A percentile compares a stretch with the other conserved stretches of the same genome.
Conservation (phyloP, 2,113 vertebrate species). For the Chitala chitala region DNA sequence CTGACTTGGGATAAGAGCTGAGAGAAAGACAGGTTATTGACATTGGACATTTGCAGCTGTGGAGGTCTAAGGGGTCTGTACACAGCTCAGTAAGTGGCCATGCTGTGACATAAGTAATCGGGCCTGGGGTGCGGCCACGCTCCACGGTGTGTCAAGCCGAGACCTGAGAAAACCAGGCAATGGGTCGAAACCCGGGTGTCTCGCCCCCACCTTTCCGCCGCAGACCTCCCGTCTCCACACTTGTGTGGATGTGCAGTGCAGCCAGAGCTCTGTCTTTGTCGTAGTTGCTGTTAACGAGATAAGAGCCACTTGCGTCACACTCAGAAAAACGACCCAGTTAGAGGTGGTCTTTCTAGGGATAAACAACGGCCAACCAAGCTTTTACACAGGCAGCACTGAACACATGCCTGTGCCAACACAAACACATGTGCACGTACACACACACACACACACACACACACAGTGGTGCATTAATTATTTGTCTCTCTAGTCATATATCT, state of each 20-base stretch:
- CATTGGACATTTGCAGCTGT: too few relatives aligned
- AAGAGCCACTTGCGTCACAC: background rate
- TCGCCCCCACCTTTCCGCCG: background rate
- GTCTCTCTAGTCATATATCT: too few relatives aligned
- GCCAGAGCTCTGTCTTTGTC: background rate
- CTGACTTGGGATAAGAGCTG: too few relatives aligned
- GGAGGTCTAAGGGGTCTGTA: too few relatives aligned
- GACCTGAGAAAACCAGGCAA: background rate
- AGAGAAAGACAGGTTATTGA: too few relatives aligned
- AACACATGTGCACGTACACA: too few relatives aligned
- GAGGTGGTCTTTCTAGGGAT: background rate
- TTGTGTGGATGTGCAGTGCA: background rate
- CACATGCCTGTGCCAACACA: too few relatives aligned
- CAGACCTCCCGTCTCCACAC: background rate
- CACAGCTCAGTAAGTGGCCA: too few relatives aligned
- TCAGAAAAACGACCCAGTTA: constrained; percentile 1
- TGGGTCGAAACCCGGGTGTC: too few relatives aligned
- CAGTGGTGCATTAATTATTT: too few relatives aligned
- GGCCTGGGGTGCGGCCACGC: background rate
- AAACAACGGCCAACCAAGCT: background rate
- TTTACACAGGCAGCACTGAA: background rate
- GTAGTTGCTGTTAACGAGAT: constrained; percentile 1
- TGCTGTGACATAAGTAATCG: background rate
- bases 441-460: too few relatives aligned
- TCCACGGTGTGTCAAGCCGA: background rate